These are phyloP conservation scores for Jordanella pulchra DNA, from an alignment of 2,797 vertebrate species.

Conservation along the genomic window DNA sequence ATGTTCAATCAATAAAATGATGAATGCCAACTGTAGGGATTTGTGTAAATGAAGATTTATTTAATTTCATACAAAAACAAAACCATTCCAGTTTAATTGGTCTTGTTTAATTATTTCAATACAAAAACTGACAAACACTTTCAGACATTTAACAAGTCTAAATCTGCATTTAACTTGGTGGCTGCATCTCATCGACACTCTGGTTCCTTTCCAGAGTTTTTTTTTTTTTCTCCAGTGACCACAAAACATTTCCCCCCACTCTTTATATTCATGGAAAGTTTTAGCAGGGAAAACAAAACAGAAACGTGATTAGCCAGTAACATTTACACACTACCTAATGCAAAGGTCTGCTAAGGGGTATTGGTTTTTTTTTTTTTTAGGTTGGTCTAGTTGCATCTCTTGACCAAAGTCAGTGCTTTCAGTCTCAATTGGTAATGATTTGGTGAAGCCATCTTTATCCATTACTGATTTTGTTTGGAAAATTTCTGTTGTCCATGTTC, in stretches of 20 bases:
- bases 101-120: constrained; percentile 37
- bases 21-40: background rate
- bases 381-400: constrained; percentile 30
- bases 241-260: background rate
- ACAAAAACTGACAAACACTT: constrained; percentile 45
- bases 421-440: constrained; percentile 27
- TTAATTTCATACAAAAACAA: constrained; percentile 73
- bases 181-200: constrained; percentile 13
- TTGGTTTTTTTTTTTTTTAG: background rate
- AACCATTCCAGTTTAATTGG: constrained; percentile 42
- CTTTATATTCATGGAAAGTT: background rate
- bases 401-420: constrained; percentile 48
- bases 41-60: constrained; percentile 73
- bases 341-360: background rate
- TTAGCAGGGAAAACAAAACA: background rate
- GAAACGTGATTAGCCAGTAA: background rate
- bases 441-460: constrained; percentile 19
- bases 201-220: constrained; percentile 21
- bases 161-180: constrained; percentile 12
- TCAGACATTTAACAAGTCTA: constrained; percentile 6
- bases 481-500: constrained; percentile 5
- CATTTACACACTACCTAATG: background rate
- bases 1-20: background rate
- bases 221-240: background rate
- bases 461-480: constrained; percentile 2